These are phyloP conservation scores for Serilophus lunatus DNA, from an alignment of 2,113 vertebrate genomes.

Conservation along the genomic window DNA sequence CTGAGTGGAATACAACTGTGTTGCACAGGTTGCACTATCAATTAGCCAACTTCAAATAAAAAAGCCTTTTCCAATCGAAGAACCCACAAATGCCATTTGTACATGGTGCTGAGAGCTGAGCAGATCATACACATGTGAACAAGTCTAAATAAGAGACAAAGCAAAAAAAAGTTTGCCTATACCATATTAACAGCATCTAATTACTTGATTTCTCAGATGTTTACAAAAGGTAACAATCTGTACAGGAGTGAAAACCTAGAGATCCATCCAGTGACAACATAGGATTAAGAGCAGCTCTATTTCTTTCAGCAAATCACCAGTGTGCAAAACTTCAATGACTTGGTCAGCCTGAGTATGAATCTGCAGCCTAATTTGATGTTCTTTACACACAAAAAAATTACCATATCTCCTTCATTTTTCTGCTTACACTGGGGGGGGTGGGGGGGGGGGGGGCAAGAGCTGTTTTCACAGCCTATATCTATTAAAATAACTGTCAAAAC, in stretches of 20 bases:
- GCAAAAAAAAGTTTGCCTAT: not conserved
- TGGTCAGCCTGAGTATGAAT: not conserved
- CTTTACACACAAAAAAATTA: not conserved
- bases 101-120: not conserved
- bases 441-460: accelerated
- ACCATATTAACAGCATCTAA: not conserved
- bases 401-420: not conserved
- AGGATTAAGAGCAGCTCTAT: not conserved
- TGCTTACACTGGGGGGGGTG: not conserved
- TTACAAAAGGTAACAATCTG: not conserved
- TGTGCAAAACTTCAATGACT: not conserved
- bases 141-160: not conserved
- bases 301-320: not conserved
- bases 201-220: not conserved
- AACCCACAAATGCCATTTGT: not conserved
- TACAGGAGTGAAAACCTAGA: not conserved
- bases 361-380: not conserved
- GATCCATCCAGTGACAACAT: not conserved
- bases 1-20: not conserved
- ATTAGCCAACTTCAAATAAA: not conserved
- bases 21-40: not conserved
- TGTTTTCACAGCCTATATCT: not conserved
- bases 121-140: not conserved
- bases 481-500: not conserved
- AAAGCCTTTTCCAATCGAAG: not conserved